These are phyloP conservation scores for Murina feae DNA, from an alignment of 2,113 vertebrate species.

Conservation along the genomic window DNA sequence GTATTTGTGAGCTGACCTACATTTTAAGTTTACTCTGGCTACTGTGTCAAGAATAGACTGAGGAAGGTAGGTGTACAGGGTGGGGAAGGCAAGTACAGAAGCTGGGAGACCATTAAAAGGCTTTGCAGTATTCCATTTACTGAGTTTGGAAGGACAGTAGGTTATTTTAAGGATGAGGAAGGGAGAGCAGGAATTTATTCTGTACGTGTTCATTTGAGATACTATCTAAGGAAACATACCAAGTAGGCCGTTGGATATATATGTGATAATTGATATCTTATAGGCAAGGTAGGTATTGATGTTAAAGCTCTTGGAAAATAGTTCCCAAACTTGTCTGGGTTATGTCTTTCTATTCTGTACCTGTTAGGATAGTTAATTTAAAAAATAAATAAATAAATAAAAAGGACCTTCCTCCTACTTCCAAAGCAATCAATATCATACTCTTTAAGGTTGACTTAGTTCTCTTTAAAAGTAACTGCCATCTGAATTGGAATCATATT, in stretches of 20 bases:
- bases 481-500: constrained; percentile 22
- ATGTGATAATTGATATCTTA: background rate
- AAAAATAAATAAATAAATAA: background rate
- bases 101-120: background rate
- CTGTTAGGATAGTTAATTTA: constrained; percentile 20
- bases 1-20: constrained; percentile 8
- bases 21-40: constrained; percentile 23
- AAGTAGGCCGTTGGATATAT: background rate
- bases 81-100: background rate
- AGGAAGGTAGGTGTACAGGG: background rate
- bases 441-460: background rate
- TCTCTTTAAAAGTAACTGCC: background rate
- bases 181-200: background rate
- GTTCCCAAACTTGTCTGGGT: background rate
- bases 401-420: background rate
- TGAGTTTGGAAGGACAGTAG: background rate
- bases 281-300: background rate
- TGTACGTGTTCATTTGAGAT: background rate
- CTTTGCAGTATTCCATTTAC: background rate
- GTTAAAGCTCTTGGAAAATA: background rate
- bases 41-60: background rate
- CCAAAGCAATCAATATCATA: background rate
- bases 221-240: background rate
- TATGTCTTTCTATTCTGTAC: background rate
- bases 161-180: background rate